Evolutionary conservation across 2,888 invertebrate species (phyloP).

Genomic region (Heliconius erato): DNA sequence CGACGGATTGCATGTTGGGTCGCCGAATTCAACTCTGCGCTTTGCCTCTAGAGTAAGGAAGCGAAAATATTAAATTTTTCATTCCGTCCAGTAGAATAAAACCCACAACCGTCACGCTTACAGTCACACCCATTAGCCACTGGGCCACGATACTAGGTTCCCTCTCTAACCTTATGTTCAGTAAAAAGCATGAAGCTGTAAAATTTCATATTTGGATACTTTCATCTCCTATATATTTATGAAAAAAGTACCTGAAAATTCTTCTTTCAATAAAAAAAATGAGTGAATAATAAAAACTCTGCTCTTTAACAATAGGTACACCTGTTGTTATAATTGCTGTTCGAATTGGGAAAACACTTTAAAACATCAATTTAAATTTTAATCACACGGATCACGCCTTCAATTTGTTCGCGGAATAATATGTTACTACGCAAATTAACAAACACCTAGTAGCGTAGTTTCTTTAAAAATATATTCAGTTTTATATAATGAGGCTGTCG

Average conservation of each 20-base stretch:
- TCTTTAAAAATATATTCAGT: not conserved
- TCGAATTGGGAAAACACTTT: slow-evolving; percentile 11
- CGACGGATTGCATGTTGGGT: no score
- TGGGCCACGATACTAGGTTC: not conserved
- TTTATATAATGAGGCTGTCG: no score
- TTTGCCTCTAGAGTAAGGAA: no score
- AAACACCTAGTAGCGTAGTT: not conserved
- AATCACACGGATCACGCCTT: slow-evolving; percentile 20
- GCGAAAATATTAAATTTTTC: no score
- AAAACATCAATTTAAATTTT: slow-evolving; percentile 31
- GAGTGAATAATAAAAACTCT: no score
- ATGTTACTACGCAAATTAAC: slow-evolving; percentile 26
- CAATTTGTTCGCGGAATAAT: slow-evolving; percentile 20
- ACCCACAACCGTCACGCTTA: no score
- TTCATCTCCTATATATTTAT: not conserved
- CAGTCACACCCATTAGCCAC: not conserved
- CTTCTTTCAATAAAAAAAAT: not conserved
- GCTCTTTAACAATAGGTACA: not conserved
- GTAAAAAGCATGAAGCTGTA: not conserved
- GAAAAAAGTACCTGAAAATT: not conserved
- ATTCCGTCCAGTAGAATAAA: no score
- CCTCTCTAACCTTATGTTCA: not conserved
- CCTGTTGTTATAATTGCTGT: not conserved
- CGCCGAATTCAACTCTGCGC: no score
- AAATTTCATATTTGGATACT: not conserved